Conservation (phyloP, 2,888 invertebrate genomes). For the Herminia tarsipennalis region DNA sequence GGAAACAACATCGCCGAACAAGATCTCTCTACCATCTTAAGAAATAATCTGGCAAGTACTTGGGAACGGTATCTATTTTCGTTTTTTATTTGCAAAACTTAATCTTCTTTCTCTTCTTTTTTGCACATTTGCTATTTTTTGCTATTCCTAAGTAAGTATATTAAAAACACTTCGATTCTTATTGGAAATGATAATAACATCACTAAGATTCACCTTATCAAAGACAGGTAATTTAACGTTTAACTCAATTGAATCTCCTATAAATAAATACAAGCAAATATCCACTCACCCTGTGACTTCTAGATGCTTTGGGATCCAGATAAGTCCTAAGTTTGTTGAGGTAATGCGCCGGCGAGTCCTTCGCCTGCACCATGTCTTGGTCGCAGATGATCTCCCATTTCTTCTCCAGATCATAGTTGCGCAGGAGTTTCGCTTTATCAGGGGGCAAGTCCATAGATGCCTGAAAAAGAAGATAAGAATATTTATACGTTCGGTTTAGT, state of each 20-base stretch:
- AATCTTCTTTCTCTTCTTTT: too few relatives aligned
- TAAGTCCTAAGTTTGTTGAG: constrained; percentile 97
- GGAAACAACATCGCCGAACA: too few relatives aligned
- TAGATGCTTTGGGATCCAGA: constrained; percentile 97
- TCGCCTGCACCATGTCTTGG: constrained; percentile 99
- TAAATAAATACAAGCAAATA: background rate
- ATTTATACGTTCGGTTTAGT: background rate
- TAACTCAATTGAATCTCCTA: background rate
- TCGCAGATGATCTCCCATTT: constrained; percentile 99
- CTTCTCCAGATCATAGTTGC: constrained; percentile 98
- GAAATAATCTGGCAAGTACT: too few relatives aligned
- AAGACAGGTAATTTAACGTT: background rate
- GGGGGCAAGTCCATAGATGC: constrained; percentile 99
- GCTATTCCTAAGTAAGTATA: too few relatives aligned
- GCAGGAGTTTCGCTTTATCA: constrained; percentile 98
- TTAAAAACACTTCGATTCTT: too few relatives aligned
- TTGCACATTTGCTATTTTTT: too few relatives aligned
- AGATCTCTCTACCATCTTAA: too few relatives aligned
- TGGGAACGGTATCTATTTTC: too few relatives aligned
- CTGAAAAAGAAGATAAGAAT: constrained; percentile 84
- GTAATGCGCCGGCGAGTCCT: constrained; percentile 98
- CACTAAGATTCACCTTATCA: too few relatives aligned
- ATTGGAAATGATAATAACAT: too few relatives aligned
- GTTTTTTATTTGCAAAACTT: too few relatives aligned
- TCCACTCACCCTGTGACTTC: constrained; percentile 96